phyloP scores from a whole-genome alignment of 2,113 vertebrate genomes.

The Uropsilus gracilis region DNA sequence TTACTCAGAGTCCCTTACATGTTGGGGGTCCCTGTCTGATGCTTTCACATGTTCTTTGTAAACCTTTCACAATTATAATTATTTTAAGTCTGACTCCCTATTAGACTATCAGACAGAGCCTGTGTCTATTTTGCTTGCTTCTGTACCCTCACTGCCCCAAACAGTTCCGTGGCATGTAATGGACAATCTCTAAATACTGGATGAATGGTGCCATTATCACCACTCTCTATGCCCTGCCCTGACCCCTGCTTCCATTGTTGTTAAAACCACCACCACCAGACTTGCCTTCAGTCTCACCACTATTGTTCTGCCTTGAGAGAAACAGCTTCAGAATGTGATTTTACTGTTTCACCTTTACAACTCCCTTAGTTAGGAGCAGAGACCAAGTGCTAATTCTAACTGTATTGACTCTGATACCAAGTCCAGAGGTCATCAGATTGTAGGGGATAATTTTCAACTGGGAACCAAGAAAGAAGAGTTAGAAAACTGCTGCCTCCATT shows the following conservation, averaged over 20 bases:
- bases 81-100: background rate
- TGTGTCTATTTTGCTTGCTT: background rate
- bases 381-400: background rate
- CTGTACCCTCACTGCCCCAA: constrained; percentile 1
- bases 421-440: background rate
- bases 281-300: background rate
- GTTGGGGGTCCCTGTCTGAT: background rate
- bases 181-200: background rate
- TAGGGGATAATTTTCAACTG: constrained; percentile 48
- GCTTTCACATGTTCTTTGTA: constrained; percentile 18
- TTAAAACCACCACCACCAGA: background rate
- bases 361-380: constrained; percentile 41
- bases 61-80: background rate
- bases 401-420: background rate
- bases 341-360: background rate
- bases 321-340: constrained; percentile 2
- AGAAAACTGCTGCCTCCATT: constrained; percentile 26
- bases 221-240: background rate
- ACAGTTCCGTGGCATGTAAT: background rate
- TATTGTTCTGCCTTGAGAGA: constrained; percentile 15
- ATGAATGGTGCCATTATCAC: background rate
- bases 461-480: background rate
- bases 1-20: background rate
- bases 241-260: background rate
- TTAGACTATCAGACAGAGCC: background rate